Evolutionary conservation across 2,888 invertebrate species (phyloP).

Genomic region (Amblyjoppa proteus): DNA sequence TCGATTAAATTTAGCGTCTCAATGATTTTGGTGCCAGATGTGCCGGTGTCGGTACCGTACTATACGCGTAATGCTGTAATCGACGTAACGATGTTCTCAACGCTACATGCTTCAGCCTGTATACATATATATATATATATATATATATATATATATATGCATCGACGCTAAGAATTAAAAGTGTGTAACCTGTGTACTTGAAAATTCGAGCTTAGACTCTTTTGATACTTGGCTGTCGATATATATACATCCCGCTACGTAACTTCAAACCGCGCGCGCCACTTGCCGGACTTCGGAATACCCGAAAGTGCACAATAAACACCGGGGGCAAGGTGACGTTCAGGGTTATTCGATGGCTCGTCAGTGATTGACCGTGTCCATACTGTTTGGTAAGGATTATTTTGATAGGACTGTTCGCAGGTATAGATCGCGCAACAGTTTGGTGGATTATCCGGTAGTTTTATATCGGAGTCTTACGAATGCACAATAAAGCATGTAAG

Average conservation of each 20-base stretch:
- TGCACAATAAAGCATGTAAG: not conserved
- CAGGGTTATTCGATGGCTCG: constrained; percentile 58
- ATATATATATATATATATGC: not conserved
- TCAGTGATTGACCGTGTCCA: not conserved
- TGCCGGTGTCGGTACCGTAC: not conserved
- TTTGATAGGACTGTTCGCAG: not conserved
- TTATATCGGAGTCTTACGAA: not conserved
- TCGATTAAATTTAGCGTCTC: constrained; percentile 8
- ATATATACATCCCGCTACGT: not conserved
- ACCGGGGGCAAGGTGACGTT: constrained; percentile 72
- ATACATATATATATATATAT: not conserved
- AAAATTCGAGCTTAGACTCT: not conserved
- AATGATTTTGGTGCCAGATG: not conserved
- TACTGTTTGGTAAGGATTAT: not conserved
- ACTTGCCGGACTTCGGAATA: constrained; percentile 77
- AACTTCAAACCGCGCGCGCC: constrained; percentile 47
- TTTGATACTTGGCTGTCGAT: not conserved
- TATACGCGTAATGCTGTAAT: not conserved
- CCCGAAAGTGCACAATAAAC: constrained; percentile 72
- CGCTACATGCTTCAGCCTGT: not conserved
- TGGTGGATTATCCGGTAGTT: not conserved
- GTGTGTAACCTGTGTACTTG: not conserved
- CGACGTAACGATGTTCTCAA: constrained; percentile 5
- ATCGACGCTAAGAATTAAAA: not conserved
- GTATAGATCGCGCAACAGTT: constrained; percentile 1